Percentiles rank a stretch among this genome's conserved stretches.
phyloP scores from a whole-genome alignment of 2,113 vertebrate species.

The Pontoporia blainvillei region DNA sequence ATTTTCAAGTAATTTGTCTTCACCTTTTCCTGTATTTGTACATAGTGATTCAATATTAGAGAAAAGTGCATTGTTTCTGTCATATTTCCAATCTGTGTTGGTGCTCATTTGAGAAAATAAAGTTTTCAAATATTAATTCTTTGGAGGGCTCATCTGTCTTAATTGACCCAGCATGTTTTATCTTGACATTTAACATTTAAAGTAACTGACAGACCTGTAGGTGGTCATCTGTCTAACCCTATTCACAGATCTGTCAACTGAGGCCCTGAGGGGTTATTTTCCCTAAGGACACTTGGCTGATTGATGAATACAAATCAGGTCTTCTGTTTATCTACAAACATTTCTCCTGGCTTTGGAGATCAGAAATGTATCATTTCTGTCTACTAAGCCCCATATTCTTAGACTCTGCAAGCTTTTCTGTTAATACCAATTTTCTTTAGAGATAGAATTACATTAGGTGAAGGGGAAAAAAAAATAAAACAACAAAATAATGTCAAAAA shows the following conservation, averaged over 20 bases:
- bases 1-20: slow-evolving; percentile 78
- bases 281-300: background rate
- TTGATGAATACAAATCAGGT: background rate
- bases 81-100: slow-evolving; percentile 86
- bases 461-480: background rate
- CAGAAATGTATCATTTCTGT: slow-evolving; percentile 28
- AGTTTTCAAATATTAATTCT: slow-evolving; percentile 85
- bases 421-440: background rate
- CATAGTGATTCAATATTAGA: slow-evolving; percentile 87
- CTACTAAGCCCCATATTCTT: background rate
- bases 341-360: background rate
- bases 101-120: slow-evolving; percentile 91
- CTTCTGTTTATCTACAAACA: background rate
- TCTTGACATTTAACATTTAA: background rate
- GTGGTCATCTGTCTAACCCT: background rate
- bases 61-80: slow-evolving; percentile 82
- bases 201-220: background rate
- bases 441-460: background rate
- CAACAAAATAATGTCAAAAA: background rate
- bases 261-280: background rate
- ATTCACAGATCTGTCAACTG: background rate
- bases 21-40: slow-evolving; percentile 80
- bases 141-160: slow-evolving; percentile 17
- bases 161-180: background rate
- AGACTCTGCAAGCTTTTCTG: background rate